A percentile compares a stretch with the other conserved stretches of the same genome.
These are phyloP conservation scores for Caenorhabditis inopinata DNA, from an alignment of 1,140 invertebrate species.

Conservation along the genomic window DNA sequence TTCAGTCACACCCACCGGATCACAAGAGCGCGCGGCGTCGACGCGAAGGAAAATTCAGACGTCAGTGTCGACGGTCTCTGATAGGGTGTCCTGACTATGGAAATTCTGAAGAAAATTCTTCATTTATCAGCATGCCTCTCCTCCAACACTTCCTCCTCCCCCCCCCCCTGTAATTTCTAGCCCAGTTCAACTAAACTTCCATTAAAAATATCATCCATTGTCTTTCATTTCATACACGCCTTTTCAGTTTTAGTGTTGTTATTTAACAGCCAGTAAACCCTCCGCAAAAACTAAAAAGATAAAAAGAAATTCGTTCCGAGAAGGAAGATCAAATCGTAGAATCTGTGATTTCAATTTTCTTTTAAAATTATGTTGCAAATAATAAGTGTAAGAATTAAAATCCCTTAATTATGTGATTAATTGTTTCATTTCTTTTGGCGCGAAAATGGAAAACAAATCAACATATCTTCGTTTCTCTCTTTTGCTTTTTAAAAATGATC, in stretches of 20 bases:
- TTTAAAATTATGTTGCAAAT: background rate
- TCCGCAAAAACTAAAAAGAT: too few species aligned
- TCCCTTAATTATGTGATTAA: background rate
- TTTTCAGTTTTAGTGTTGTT: background rate
- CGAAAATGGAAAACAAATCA: too few species aligned
- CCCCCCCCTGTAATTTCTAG: background rate
- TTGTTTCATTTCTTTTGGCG: too few species aligned
- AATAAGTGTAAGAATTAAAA: background rate
- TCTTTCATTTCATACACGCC: background rate
- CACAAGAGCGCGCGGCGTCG: background rate
- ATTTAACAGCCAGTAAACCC: too few species aligned
- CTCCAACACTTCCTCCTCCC: background rate
- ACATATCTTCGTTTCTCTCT: too few species aligned
- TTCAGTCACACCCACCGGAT: constrained; percentile 2
- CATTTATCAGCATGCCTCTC: background rate
- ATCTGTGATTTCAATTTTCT: constrained; percentile 17
- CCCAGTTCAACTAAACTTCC: too few species aligned
- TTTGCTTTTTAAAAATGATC: background rate
- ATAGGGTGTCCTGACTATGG: too few species aligned
- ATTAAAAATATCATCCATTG: too few species aligned
- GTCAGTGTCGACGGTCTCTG: background rate
- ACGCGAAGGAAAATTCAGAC: constrained; percentile 1
- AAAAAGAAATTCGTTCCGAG: background rate
- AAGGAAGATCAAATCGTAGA: constrained; percentile 26
- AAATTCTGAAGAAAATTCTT: background rate